A percentile compares a stretch with the other conserved stretches of the same genome.
Conservation (phyloP, 2,797 vertebrate genomes). For the Thripadectes ignobilis region DNA sequence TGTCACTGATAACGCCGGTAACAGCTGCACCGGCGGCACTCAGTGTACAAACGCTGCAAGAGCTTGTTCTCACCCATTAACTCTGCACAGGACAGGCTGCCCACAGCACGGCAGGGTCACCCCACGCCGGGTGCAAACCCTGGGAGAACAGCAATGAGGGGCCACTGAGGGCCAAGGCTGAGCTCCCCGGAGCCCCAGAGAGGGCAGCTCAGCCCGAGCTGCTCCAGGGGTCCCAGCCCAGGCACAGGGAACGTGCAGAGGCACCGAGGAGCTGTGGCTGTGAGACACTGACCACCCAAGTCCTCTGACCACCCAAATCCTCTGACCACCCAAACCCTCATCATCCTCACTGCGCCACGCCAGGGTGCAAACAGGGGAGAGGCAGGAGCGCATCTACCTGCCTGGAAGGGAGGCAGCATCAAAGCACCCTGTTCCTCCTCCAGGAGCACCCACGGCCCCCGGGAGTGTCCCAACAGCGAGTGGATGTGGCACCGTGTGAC, state of each 20-base stretch:
- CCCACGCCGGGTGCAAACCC: neutral
- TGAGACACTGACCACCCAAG: neutral
- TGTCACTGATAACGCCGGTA: neutral
- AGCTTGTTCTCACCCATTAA: neutral
- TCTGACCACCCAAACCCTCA: neutral
- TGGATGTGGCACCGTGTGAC: neutral
- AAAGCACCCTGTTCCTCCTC: neutral
- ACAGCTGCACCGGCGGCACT: neutral
- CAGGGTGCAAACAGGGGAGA: neutral
- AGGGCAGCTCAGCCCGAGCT: neutral
- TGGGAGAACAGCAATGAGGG: neutral
- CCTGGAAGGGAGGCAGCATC: neutral
- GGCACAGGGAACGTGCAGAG: neutral
- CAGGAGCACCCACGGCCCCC: neutral
- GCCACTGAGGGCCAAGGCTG: neutral
- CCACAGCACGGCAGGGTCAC: neutral
- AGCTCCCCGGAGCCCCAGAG: neutral
- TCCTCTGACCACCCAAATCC: too few relatives aligned
- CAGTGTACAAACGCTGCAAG: rapidly evolving
- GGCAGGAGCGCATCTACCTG: neutral
- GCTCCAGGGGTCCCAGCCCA: rapidly evolving
- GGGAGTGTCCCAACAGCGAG: rapidly evolving
- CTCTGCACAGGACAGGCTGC: neutral
- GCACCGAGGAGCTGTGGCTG: neutral
- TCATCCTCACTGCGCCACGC: rapidly evolving